Conservation (phyloP, 2,888 invertebrate species). For the Drosophila hamatofila region DNA sequence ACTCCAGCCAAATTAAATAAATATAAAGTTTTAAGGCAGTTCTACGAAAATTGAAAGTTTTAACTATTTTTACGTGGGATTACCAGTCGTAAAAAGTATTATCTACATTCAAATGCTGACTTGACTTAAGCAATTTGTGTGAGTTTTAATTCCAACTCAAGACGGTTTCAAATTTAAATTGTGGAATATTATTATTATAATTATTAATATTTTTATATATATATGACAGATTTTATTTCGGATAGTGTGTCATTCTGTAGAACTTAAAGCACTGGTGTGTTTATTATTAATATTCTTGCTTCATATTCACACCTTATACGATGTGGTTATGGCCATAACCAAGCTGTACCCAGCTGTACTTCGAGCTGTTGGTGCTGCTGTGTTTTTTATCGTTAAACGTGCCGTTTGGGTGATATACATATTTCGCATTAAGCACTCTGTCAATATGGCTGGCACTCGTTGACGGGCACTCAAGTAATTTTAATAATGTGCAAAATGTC, state of each 20-base stretch:
- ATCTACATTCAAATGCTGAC: neutral
- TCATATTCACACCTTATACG: slow-evolving; percentile 31
- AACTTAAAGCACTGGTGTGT: neutral
- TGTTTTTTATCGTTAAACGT: slow-evolving; percentile 35
- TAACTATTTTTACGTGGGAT: neutral
- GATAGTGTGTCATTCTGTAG: neutral
- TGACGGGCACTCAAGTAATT: slow-evolving; percentile 65
- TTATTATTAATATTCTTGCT: neutral
- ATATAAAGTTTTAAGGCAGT: slow-evolving; percentile 1
- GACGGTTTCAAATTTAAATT: neutral
- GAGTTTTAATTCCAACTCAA: neutral
- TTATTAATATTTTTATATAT: neutral
- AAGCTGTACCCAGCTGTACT: slow-evolving; percentile 2
- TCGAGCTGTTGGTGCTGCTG: slow-evolving; percentile 12
- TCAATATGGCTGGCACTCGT: slow-evolving; percentile 13
- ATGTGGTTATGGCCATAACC: slow-evolving; percentile 40
- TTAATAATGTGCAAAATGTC: slow-evolving; percentile 77
- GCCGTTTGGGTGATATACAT: slow-evolving; percentile 64
- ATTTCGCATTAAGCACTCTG: slow-evolving; percentile 33
- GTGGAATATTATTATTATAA: neutral
- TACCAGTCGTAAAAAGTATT: neutral
- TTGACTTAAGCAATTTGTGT: neutral
- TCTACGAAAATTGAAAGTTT: slow-evolving; percentile 5
- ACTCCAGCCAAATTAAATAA: slow-evolving; percentile 22
- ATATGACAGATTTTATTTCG: neutral